Percentiles rank a stretch among this genome's conserved stretches.
These are phyloP conservation scores for Paramormyrops hopkinsi DNA, from an alignment of 2,797 vertebrate species.

Conservation along the genomic window DNA sequence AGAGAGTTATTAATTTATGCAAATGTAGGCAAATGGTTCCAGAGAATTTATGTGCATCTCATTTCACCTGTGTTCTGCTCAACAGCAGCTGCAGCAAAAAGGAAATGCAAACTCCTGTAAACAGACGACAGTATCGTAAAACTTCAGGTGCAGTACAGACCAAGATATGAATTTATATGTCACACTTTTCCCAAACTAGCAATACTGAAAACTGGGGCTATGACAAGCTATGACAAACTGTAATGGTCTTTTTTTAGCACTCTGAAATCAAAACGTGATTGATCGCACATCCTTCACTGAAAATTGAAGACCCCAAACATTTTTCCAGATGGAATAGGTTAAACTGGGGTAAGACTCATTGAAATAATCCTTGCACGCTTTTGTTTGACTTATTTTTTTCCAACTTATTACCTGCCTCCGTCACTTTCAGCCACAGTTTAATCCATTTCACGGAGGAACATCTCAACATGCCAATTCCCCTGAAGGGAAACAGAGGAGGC, in stretches of 20 bases:
- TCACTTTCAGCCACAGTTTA: slow-evolving; percentile 1
- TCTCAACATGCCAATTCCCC: background rate
- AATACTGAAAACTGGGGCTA: background rate
- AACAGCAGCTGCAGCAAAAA: background rate
- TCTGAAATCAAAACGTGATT: background rate
- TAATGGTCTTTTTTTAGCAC: background rate
- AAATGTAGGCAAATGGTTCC: background rate
- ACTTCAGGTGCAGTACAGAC: background rate
- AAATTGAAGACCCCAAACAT: background rate
- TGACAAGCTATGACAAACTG: too few relatives aligned
- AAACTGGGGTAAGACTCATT: background rate
- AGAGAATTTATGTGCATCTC: background rate
- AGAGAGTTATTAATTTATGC: background rate
- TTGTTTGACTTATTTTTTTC: background rate
- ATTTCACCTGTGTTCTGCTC: background rate
- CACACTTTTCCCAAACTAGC: background rate
- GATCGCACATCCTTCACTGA: background rate
- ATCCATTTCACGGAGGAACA: slow-evolving; percentile 3
- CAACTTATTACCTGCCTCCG: background rate
- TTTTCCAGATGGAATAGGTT: background rate
- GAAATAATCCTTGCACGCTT: background rate
- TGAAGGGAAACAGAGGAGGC: background rate
- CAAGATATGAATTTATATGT: background rate
- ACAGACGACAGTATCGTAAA: background rate
- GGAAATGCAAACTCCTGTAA: background rate